A percentile compares a stretch with the other conserved stretches of the same genome.
These are phyloP conservation scores for Callopanchax toddi DNA, from an alignment of 2,113 vertebrate species.

Conservation along the genomic window DNA sequence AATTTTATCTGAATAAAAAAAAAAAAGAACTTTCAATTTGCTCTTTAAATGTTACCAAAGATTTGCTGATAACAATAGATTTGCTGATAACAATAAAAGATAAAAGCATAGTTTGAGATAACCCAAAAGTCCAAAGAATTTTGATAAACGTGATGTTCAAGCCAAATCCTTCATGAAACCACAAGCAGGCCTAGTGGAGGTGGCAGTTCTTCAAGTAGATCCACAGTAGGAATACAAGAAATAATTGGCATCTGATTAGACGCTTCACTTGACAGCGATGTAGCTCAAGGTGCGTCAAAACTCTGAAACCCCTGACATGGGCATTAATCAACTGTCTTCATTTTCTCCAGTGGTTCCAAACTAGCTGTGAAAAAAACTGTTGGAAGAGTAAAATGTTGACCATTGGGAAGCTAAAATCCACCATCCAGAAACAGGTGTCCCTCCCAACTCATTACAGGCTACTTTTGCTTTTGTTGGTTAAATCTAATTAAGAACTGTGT, in stretches of 20 bases:
- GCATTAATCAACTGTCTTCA: neutral
- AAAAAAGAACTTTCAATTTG: too few species aligned
- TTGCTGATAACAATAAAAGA: too few species aligned
- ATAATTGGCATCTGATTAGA: conserved; percentile 1
- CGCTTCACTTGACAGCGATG: neutral
- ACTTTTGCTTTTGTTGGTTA: neutral
- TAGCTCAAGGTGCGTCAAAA: neutral
- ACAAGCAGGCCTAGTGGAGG: neutral
- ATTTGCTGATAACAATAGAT: too few species aligned
- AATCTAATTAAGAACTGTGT: neutral
- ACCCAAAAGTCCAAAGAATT: too few species aligned
- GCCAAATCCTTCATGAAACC: neutral
- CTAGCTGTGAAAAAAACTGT: too few species aligned
- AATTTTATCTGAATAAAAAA: too few species aligned
- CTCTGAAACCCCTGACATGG: conserved; percentile 1
- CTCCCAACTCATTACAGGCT: neutral
- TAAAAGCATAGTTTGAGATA: too few species aligned
- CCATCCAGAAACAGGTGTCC: neutral
- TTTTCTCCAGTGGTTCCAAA: neutral
- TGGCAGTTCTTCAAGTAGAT: neutral
- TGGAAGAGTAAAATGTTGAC: neutral
- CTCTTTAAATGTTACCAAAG: too few species aligned
- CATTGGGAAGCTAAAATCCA: too few species aligned
- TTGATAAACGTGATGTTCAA: neutral
- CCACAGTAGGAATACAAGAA: neutral